phyloP scores from a whole-genome alignment of 2,797 vertebrate genomes.

The Peromyscus eremicus region DNA sequence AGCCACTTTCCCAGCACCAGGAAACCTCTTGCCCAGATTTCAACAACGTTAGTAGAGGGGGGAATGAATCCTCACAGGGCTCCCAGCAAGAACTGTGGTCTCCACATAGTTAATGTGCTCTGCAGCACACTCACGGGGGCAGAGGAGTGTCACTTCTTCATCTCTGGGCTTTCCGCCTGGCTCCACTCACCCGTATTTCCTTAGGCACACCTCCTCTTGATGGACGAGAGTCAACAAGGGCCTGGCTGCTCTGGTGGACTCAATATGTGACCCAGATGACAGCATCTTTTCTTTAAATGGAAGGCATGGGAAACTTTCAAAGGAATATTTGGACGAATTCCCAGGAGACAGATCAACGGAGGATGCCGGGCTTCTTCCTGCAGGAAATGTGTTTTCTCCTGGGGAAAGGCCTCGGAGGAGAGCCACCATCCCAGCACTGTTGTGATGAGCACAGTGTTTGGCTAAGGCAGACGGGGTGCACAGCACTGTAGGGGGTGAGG shows the following conservation, averaged over 20 bases:
- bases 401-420: neutral
- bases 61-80: neutral
- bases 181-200: constrained; percentile 56
- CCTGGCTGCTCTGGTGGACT: constrained; percentile 46
- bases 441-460: neutral
- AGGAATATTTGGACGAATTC: constrained; percentile 81
- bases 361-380: constrained; percentile 5
- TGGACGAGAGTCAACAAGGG: constrained; percentile 56
- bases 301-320: constrained; percentile 80
- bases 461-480: neutral
- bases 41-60: neutral
- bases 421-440: neutral
- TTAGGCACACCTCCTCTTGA: constrained; percentile 60
- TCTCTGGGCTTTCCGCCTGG: constrained; percentile 38
- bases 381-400: constrained; percentile 44
- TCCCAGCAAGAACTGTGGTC: neutral
- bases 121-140: neutral
- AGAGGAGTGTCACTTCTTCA: neutral
- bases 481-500: neutral
- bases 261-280: constrained; percentile 74
- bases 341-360: constrained; percentile 74
- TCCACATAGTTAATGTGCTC: neutral
- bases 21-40: constrained; percentile 48
- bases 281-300: constrained; percentile 73
- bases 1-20: neutral